These are phyloP conservation scores for Nemurella pictetii DNA, from an alignment of 2,888 invertebrate genomes.

Conservation along the genomic window DNA sequence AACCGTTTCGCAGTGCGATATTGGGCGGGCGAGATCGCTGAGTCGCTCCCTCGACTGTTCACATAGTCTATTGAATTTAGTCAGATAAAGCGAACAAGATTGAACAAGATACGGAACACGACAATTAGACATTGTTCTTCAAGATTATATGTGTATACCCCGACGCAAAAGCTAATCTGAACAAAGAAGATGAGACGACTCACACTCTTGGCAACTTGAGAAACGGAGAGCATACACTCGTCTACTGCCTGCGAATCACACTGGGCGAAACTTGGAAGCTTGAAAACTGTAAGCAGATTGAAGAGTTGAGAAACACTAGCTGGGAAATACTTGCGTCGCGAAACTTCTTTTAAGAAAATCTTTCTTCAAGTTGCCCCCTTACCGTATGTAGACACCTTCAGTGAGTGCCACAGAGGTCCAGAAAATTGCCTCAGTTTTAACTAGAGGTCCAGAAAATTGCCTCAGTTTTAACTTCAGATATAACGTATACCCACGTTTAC, in stretches of 20 bases:
- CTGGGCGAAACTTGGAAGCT: neutral
- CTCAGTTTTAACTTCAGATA: neutral
- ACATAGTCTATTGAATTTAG: neutral
- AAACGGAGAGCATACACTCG: neutral
- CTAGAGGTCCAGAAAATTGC: neutral
- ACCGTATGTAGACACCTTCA: no score
- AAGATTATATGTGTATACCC: constrained; percentile 20
- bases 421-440: neutral
- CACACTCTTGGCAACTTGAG: neutral
- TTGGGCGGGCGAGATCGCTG: neutral
- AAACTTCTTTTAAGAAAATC: neutral
- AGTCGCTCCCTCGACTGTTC: neutral
- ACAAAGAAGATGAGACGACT: constrained; percentile 20
- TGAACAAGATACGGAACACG: neutral
- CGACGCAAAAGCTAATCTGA: constrained; percentile 22
- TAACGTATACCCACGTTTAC: no score
- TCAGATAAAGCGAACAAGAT: constrained; percentile 13
- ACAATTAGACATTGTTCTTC: constrained; percentile 27
- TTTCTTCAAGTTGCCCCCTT: no score
- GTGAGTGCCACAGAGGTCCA: no score
- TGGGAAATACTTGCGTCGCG: neutral
- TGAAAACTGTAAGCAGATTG: neutral
- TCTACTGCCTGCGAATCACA: neutral
- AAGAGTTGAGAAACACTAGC: no score
- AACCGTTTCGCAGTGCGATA: neutral